These are phyloP conservation scores for Gila orcuttii DNA, from an alignment of 2,113 vertebrate genomes.

Conservation along the genomic window DNA sequence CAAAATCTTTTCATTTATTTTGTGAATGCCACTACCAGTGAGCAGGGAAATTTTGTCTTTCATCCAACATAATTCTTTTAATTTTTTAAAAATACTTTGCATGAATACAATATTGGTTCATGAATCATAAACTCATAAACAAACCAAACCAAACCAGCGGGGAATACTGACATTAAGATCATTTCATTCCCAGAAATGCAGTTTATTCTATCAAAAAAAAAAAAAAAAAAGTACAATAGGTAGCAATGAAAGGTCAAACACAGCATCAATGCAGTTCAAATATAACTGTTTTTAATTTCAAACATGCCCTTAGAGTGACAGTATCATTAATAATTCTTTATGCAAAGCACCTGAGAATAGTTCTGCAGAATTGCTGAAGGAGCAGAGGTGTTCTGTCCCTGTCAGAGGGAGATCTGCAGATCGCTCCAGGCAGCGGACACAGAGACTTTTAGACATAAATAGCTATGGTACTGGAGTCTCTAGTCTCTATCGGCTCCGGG, in stretches of 20 bases:
- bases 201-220: neutral
- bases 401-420: constrained; percentile 27
- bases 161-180: neutral
- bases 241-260: neutral
- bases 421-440: constrained; percentile 21
- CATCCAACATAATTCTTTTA: constrained; percentile 21
- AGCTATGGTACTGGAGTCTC: constrained; percentile 13
- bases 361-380: constrained; percentile 15
- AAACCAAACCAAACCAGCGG: neutral
- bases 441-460: constrained; percentile 31
- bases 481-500: neutral
- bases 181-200: neutral
- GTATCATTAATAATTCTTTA: constrained; percentile 14
- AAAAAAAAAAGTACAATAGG: neutral
- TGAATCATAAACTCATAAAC: constrained; percentile 12
- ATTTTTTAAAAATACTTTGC: constrained; percentile 13
- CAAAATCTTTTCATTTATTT: neutral
- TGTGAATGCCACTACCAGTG: neutral
- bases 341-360: constrained; percentile 14
- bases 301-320: neutral
- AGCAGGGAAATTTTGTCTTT: neutral
- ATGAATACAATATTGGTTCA: constrained; percentile 35
- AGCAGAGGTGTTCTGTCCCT: constrained; percentile 34
- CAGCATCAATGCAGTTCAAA: neutral
- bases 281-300: neutral